Evolutionary conservation across 2,888 invertebrate species (phyloP), one percentile per base, ranked within the genome.

Genomic region (Priocnemis perturbator): DNA sequence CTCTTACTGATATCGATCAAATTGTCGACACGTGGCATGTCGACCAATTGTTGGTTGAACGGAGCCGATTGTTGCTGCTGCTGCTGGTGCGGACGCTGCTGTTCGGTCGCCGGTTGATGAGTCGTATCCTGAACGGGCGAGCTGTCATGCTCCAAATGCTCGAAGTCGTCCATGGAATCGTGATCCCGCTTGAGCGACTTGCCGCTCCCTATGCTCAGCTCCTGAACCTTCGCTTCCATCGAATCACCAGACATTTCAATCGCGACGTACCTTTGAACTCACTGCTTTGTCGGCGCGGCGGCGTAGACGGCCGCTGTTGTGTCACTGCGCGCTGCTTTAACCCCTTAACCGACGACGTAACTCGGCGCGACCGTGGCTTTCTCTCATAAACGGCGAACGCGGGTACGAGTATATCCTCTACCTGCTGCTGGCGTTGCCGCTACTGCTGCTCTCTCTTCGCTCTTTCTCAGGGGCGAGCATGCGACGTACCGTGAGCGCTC

Each of bases 91-190:
- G 53, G 58, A 4, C 55, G 44, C 9, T 60, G n/a, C 14, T 37
- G 37, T 11, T 37, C 37, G 7, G 4, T 11, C 37, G 37, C 11
- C 37, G 37, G 37, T 9, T 37, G 37, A 37, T 37, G 37, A 37
- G 7, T 37, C 37, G 37, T 37, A 59, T 83, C 81, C 78, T 86
- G 87, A 64, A 88, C 81, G 23, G 90, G 90, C 62, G 90, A 89
- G 57, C 90, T 89, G 72, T 93, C 93, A 82, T 93, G 92, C 76
- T 93, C 93, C 77, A 94, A 90, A 88, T 94, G 94, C 88, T 94
- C 94, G 87, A 94, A 94, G 89, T 94, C 94, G 84, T 94, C 94
- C 73, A 93, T 90, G 37, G 94, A 94, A 86, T 94, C 94, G 84
- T 92, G 91, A 77, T 94, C 94, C 72, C 94, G 91, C 71, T 86